These are phyloP conservation scores for Chrysolina americana DNA, from an alignment of 2,888 invertebrate genomes.

Conservation along the genomic window DNA sequence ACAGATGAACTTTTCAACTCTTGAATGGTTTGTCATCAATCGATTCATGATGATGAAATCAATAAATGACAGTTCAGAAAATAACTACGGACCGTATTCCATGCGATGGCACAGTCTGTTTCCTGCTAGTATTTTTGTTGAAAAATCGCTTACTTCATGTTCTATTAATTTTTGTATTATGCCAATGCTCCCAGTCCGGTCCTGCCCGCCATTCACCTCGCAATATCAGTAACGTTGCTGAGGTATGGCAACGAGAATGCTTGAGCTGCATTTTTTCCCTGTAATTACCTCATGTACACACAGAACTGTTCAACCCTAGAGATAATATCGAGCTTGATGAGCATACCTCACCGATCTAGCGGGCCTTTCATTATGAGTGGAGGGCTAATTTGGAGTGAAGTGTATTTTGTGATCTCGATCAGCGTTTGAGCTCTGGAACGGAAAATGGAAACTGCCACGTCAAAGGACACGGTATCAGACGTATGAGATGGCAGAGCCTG, in stretches of 20 bases:
- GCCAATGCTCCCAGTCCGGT: not conserved
- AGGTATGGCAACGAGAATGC: conserved; percentile 21
- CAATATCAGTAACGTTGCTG: not conserved
- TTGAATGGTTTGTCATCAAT: too few relatives aligned
- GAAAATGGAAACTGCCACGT: not conserved
- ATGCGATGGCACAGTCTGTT: too few relatives aligned
- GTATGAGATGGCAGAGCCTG: too few relatives aligned
- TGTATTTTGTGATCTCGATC: conserved; percentile 12
- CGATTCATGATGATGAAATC: too few relatives aligned
- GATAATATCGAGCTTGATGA: conserved; percentile 42
- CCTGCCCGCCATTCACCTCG: not conserved
- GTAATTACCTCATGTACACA: conserved; percentile 44
- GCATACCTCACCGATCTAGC: conserved; percentile 38
- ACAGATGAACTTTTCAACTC: too few relatives aligned
- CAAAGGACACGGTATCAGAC: too few relatives aligned
- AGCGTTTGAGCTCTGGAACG: not conserved
- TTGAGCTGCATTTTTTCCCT: conserved; percentile 42
- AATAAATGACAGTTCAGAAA: too few relatives aligned
- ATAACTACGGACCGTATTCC: too few relatives aligned
- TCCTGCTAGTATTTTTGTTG: too few relatives aligned
- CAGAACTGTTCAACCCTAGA: conserved; percentile 34
- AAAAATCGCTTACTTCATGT: too few relatives aligned
- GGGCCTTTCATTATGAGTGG: conserved; percentile 35
- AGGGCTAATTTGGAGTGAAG: conserved; percentile 16
- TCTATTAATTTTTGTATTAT: too few relatives aligned